Conservation (phyloP, 2,113 vertebrate genomes). For the Nesoenas mayeri region DNA sequence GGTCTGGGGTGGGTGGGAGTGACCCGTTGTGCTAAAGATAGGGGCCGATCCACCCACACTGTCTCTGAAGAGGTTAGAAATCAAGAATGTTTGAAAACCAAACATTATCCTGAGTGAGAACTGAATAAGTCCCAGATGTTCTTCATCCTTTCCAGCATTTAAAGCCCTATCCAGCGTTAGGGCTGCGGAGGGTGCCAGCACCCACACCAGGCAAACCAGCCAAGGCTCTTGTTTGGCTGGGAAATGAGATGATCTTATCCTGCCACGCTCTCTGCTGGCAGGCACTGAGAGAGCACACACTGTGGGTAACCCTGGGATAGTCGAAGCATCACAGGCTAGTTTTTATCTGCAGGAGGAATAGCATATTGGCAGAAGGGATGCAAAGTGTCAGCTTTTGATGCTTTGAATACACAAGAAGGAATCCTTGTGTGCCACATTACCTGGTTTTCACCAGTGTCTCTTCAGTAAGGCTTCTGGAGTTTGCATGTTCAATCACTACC, state of each 20-base stretch:
- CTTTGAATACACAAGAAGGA: background rate
- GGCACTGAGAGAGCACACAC: background rate
- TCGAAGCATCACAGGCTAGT: background rate
- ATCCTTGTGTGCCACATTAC: background rate
- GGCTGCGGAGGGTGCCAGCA: background rate
- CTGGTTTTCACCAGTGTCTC: background rate
- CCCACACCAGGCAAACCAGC: background rate
- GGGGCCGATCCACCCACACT: background rate
- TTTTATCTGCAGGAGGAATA: background rate
- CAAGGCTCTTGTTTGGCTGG: background rate
- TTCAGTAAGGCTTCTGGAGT: background rate
- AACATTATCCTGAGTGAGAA: background rate
- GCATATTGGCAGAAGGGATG: background rate
- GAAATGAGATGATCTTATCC: background rate
- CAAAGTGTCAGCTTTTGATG: background rate
- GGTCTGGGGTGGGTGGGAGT: background rate
- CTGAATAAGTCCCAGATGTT: background rate
- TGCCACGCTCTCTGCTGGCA: constrained; percentile 52
- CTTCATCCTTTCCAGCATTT: background rate
- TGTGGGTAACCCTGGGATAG: background rate
- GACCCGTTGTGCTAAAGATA: background rate
- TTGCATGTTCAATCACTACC: background rate
- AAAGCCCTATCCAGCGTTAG: background rate
- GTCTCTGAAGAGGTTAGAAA: background rate
- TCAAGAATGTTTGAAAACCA: background rate